Evolutionary conservation across 2,888 invertebrate species (phyloP), one percentile per base, ranked within the genome.

Genomic region (Sarcophaga subvicina): DNA sequence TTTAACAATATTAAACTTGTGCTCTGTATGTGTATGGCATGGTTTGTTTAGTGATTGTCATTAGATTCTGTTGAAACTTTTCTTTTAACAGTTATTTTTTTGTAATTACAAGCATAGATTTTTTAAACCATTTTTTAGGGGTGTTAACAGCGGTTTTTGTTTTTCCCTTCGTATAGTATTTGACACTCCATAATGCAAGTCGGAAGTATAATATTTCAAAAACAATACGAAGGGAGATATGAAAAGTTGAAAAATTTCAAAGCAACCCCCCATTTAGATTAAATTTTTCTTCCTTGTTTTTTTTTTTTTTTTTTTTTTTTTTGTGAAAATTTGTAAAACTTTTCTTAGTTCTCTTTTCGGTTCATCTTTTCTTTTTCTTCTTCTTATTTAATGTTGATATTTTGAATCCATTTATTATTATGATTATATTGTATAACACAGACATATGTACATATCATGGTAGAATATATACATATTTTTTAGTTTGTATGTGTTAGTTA

Each of bases 301-400:
- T 1, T 20, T 20, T 20, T 1, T 20, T 20, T 20, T 20, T 20
- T 20, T 20, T 20, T 20, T 22, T 22, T 22, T 22, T 22, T 22
- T 72, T 60, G 25, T 37, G 37, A 6, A 72, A 72, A 71, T 60
- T 72, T 72, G 22, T 59, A 60, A 72, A 72, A 45, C 2, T 72
- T 71, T 71, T 59, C 12, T 8, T 37, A 2, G 37, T 2, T 37
- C 37, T 37, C 37, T 10, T 37, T 37, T 37, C 8, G 37, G 37
- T 37, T 37, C 37, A 37, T 37, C 37, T 37, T 37, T 37, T 8
- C 37, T 37, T 37, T 8, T 2, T 14, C 14, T 45, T 67, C 4
- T 69, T 47, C 49, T 45, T 73, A 60, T 73, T 73, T 73, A 73
- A 62, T 73, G 72, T 62, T 73, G 20, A 73, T 60, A 62, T 62